Evolutionary conservation across 2,888 invertebrate genomes (phyloP), one percentile per base, ranked within the genome.

Genomic region (Sarcophaga subvicina): DNA sequence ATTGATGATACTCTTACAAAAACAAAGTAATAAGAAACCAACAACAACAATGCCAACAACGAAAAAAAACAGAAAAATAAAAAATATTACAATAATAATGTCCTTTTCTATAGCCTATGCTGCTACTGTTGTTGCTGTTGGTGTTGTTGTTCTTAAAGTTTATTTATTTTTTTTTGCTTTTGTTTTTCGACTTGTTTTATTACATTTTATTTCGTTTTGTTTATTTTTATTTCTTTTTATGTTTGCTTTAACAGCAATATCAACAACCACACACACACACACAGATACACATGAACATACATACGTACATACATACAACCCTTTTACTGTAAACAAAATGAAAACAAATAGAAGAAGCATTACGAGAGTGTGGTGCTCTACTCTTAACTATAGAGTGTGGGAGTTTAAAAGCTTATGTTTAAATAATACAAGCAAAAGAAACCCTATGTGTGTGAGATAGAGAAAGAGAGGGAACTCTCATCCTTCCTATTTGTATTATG

Each of bases 1-100:
- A 66, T 80, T 60, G 63, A 37, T 72, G 77, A n/a, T 81, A 60
- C 71, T 72, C 12, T 22, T 67, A 76, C 62, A 3, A 54, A 54
- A 73, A 75, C 64, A 83, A 77, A 67, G 66, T 60, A 59, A 59
- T 70, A 70, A 70, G 70, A 84, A 80, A 80, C 37, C 64, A 75
- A 64, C 78, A 70, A 70, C 82, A 72, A 37, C 1, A 37, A 37
- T 27, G 5, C 4, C 27, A 27, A 27, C 37, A 37, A 37, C 37
- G 37, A 8, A 37, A 37, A 37, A 37, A 37, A 37, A 10, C 37
- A 10, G 10, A 37, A 37, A 37, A 37, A 37, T 2, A 37, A 37
- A 37, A 37, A 37, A 37, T 37, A 8, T 37, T 37, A 37, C 37
- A 37, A 37, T 37, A 37, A 37, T 37, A 37, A 37, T 37, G 37